Evolutionary conservation across 2,113 vertebrate species (phyloP).

Genomic region (Malurus cyaneus): DNA sequence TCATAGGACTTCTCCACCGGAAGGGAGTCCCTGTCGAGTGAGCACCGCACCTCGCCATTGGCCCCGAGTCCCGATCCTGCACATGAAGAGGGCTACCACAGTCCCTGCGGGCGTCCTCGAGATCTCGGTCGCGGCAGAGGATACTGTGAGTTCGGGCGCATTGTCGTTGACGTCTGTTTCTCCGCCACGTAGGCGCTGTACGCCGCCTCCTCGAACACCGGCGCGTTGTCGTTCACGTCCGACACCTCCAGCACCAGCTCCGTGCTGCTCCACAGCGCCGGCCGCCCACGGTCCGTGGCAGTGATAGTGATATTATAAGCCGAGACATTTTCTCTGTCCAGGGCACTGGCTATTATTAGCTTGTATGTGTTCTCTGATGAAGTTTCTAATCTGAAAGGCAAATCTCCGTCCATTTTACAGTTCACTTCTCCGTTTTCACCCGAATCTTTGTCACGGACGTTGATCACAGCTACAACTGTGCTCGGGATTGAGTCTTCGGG

Average conservation of each 20-base stretch:
- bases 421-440: slow-evolving; percentile 69
- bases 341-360: slow-evolving; percentile 42
- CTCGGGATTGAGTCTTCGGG: slow-evolving; percentile 38
- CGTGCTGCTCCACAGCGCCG: slow-evolving; percentile 5
- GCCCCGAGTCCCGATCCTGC: too few species aligned
- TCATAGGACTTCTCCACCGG: too few species aligned
- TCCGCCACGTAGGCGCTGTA: slow-evolving; percentile 23
- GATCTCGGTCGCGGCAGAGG: too few species aligned
- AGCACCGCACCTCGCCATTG: too few species aligned
- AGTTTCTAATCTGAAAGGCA: slow-evolving; percentile 70
- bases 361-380: slow-evolving; percentile 72
- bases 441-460: slow-evolving; percentile 72
- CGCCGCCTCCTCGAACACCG: slow-evolving; percentile 13
- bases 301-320: slow-evolving; percentile 68
- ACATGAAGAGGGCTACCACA: too few species aligned
- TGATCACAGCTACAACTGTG: slow-evolving; percentile 74
- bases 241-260: not conserved
- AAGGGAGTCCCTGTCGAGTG: too few species aligned
- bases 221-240: slow-evolving; percentile 53
- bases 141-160: too few species aligned
- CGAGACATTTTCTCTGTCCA: slow-evolving; percentile 66
- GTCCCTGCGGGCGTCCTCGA: too few species aligned
- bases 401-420: slow-evolving; percentile 57
- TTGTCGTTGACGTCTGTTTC: too few species aligned
- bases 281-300: slow-evolving; percentile 55